These are phyloP conservation scores for Aptenodytes forsteri DNA, from an alignment of 2,113 vertebrate genomes.

Conservation along the genomic window DNA sequence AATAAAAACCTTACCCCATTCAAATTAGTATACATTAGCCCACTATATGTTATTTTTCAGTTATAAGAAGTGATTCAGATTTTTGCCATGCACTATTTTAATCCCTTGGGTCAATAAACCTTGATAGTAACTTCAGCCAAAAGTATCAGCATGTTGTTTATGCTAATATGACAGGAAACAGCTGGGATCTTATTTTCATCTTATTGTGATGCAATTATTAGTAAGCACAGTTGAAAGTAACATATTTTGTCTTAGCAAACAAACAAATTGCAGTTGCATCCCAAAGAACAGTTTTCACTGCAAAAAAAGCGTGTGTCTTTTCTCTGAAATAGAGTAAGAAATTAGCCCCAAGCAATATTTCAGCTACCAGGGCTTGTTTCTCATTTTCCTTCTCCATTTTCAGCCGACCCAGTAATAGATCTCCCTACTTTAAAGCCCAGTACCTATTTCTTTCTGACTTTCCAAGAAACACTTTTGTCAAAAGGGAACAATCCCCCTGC, in stretches of 20 bases:
- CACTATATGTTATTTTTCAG: not conserved
- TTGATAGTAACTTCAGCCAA: conserved; percentile 3
- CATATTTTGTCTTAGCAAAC: not conserved
- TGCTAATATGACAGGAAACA: conserved; percentile 20
- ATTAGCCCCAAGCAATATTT: not conserved
- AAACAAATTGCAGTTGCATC: not conserved
- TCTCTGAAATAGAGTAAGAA: not conserved
- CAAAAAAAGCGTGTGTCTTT: not conserved
- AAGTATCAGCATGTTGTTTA: not conserved
- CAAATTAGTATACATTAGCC: not conserved
- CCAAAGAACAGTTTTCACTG: not conserved
- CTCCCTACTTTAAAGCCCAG: not conserved
- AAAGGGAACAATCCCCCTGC: conserved; percentile 15
- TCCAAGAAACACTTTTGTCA: conserved; percentile 14
- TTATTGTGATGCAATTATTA: conserved; percentile 10
- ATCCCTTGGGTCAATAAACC: conserved; percentile 20
- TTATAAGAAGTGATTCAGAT: not conserved
- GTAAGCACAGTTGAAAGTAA: not conserved
- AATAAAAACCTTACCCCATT: not conserved
- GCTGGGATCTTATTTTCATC: conserved; percentile 57
- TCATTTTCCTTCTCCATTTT: not conserved
- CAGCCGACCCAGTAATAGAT: not conserved
- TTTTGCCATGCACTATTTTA: not conserved
- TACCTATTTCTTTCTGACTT: not conserved
- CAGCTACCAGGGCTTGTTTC: not conserved